Base-by-base conservation (phyloP, 2,113 vertebrate genomes). In the Hymenochirus boettgeri region DNA sequence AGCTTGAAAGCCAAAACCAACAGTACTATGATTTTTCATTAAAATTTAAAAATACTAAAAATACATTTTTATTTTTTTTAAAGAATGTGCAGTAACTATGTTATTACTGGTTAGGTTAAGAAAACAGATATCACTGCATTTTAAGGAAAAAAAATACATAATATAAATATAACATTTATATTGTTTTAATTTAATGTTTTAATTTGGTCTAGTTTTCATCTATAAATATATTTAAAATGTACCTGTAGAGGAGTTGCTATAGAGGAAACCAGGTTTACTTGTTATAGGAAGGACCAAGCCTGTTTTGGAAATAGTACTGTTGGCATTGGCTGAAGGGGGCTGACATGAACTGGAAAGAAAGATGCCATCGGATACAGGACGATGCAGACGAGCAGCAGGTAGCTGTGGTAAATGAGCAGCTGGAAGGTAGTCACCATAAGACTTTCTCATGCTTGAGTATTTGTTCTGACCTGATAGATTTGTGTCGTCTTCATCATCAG, bases 381-480 rank as follows among this genome's bases (percentile, higher is more conserved):
- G 91, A 76, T 87, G 89, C 81, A 86, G 92, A 82, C 86, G 83
- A 74, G 83, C 88, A 72, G 86, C 78, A 72, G 85, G 82, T 80
- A 87, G 91, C 85, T 83, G 88, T 75, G 82, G 83, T 73, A 74
- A 79, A 77, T 71, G 81, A 78, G 71, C 73, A 74, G 85, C 76
- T 74, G 89, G 85, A 82, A 83, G 91, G 77, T 93, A 91, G 90
- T 91, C 88, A 84, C 92, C 90, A 65, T 88, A 93, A 76, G 93
- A 91, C 86, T 87, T 91, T 81, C 92, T 84, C 71, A 88, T 86
- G 77, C 89, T 78, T 78, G 92, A 86, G 84, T 88, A 88, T 90
- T 91, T 91, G 83, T 89, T 90, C 96, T 98, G 95, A 97, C 96
- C 96, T 96, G 93, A 82, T 71, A 79, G 89, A 79, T 88, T 75